Evolutionary conservation across 1,140 invertebrate species (phyloP), one percentile per base, ranked within the genome.

Genomic region (Acromyrmex echinatior): DNA sequence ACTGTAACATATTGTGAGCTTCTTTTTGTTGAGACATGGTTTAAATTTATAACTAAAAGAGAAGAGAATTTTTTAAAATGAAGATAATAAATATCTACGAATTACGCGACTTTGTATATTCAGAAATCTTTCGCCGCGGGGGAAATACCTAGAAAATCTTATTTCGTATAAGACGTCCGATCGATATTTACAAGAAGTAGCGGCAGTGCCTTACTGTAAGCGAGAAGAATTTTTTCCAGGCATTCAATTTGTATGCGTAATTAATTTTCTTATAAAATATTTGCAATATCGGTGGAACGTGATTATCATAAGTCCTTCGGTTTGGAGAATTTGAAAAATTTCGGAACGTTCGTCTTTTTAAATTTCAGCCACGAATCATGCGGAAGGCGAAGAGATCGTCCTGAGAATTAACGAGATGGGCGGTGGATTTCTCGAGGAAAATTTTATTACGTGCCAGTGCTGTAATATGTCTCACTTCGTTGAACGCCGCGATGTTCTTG

Each of bases 361-460:
- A 86, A 80, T 73, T 60, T 56, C 18, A 63, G 18, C 31, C 21
- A 39, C 82, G 74, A 78, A 79, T 86, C 82, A 79, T 79, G 60
- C 49, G 74, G 12, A 62, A 58, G 49, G 39, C 81, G 71, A 78
- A 76, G 45, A 56, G 82, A 18, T 74, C 62, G 60, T 74, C n/a
- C 56, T 10, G 56, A 89, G 84, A 63, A 87, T 70, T 88, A 87
- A 91, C 70, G 81, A 78, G 89, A 58, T 56, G 51, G 45, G 18
- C 10, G 63, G 53, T n/a, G 35, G 35, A 85, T 63, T 21, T 21
- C 70, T 63, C 35, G 21, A 86, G 85, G 45, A 87, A 90, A 87
- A 90, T 90, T 85, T 90, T 90, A 90, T 90, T 80, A 62, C 84
- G 31, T 77, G 85, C 73, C 71, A 25, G 21, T 21, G 10, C n/a